Conservation (phyloP, 2,797 vertebrate genomes). For the Syndactyla subalaris region DNA sequence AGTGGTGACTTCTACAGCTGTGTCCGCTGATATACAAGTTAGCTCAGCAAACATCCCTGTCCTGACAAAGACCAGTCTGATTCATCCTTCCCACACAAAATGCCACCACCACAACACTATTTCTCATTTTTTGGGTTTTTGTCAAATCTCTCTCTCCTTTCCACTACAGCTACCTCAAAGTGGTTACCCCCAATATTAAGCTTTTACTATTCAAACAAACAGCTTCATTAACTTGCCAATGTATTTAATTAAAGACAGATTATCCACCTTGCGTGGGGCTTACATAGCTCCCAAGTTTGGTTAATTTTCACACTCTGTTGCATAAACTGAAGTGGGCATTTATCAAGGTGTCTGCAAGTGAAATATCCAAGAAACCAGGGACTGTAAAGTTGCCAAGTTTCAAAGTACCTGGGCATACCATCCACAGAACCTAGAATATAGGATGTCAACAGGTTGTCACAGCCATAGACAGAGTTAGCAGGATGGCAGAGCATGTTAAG, state of each 20-base stretch:
- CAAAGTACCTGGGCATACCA: conserved; percentile 1
- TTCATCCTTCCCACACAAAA: neutral
- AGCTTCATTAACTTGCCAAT: neutral
- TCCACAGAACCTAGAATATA: neutral
- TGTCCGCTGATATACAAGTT: neutral
- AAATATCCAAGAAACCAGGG: neutral
- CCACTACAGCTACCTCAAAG: neutral
- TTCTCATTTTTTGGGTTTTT: neutral
- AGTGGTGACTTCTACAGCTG: neutral
- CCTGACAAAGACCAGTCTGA: neutral
- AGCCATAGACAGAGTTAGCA: neutral
- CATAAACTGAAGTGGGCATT: neutral
- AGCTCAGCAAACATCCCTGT: neutral
- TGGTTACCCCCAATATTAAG: neutral
- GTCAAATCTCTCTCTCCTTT: neutral
- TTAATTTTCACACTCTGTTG: neutral
- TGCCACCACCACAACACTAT: neutral
- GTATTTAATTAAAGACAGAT: neutral
- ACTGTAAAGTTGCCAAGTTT: conserved; percentile 11
- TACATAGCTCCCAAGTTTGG: neutral
- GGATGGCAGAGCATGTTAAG: neutral
- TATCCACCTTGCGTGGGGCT: neutral
- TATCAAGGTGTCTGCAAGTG: neutral
- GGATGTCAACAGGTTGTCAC: conserved; percentile 20
- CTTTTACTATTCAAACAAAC: neutral